Evolutionary conservation across 2,888 invertebrate genomes (phyloP), one percentile per base, ranked within the genome.

Genomic region (Cantharis rustica): DNA sequence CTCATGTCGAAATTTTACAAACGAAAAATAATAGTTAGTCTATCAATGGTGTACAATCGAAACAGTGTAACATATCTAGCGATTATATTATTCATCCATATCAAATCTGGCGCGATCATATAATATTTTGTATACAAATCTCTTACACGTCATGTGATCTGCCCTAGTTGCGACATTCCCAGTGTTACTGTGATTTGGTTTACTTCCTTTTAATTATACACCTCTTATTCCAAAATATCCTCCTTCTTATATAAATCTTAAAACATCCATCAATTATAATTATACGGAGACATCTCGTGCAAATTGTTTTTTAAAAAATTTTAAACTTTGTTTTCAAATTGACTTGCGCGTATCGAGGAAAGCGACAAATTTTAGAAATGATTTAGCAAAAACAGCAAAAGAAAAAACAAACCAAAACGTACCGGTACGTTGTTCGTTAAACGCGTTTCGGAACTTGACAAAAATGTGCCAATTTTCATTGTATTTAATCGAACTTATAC

Each of bases 141-240:
- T 77, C 74, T 77, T 77, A 75, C 73, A 73, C 75, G 75, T 74
- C 78, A 80, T 79, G 78, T 80, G 76, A 78, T 80, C 75, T 77
- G 73, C 75, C 80, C 79, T 75, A 79, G 71, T 77, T 76, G 76
- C 78, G 76, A 81, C 82, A 82, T 82, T 82, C 82, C 83, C 81
- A 79, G 79, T 80, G 80, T 82, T 81, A 81, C 83, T 83, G 83
- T 83, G 83, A 83, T 83, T 83, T 80, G 79, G 80, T 81, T 27
- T 81, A 75, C 69, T 79, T 75, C 75, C 79, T 71, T 17, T 13
- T n/a, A n/a, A 47, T n/a, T 47, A 3, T n/a, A n/a, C 47, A 47
- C 47, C 47, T 47, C 9, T 47, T 66, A 17, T 66, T 66, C 23
- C 64, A 16, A 66, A n/a, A 66, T 20, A 66, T 66, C 64, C 64